Base-by-base conservation (phyloP, 2,888 invertebrate species). In the Trichogramma evanescens region DNA sequence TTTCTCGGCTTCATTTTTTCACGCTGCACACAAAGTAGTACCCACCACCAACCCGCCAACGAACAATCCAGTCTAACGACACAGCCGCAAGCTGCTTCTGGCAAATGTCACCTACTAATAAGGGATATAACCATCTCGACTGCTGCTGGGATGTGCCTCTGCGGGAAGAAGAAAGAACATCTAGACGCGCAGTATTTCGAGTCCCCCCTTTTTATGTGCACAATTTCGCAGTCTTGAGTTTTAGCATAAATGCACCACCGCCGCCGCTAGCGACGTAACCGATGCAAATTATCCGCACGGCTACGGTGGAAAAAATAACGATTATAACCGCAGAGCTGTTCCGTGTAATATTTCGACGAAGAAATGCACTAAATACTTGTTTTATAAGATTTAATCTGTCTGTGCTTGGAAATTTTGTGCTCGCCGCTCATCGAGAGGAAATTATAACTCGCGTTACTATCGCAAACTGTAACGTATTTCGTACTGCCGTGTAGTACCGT, bases 201-300 rank as follows among this genome's bases (percentile, higher is more conserved):
- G 26, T 4, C 46, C 43, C 5, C 8, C 53, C 8, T 10, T 38
- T n/a, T 10, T 5, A 6, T 50, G 5, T 43, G n/a, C 55, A 40
- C 46, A 48, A 52, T 56, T 44, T 49, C 56, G 45, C 44, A 56
- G 60, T 50, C 39, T 44, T 45, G 58, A 54, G 58, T 49, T 58
- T 62, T 62, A 58, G 58, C 62, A 62, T 62, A 62, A 62, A 62
- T 58, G 62, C 62, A 45, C 50, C 38, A 10, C 43, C 10, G 40
- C 10, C 41, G 38, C 55, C 9, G 4, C 48, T 48, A 13, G 2
- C 26, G 26, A 26, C 26, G 26, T 26, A 51, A 26, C 54, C 51
- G 41, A 62, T 62, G 58, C 62, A 62, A 62, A 62, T 62, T 62
- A 58, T 58, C 53, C 61, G 58, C 41, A 43, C 26, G 26, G 26